Conservation (phyloP, 1,140 invertebrate genomes). For the Pristionchus pacificus region DNA sequence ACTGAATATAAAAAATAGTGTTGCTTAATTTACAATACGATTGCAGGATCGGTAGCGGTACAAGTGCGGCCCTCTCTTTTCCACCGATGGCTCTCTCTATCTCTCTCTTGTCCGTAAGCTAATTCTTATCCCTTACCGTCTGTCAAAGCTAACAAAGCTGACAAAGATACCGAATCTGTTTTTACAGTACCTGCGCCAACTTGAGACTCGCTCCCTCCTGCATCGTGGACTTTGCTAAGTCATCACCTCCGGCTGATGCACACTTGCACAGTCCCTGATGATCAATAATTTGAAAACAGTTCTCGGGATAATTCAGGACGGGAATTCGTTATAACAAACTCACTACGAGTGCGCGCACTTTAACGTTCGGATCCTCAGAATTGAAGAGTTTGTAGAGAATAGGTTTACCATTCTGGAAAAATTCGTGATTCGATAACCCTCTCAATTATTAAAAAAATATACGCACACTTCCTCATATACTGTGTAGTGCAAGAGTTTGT, state of each 20-base stretch:
- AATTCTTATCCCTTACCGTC: too few relatives aligned
- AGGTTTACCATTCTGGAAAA: conserved; percentile 72
- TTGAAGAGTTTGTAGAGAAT: conserved; percentile 90
- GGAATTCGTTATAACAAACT: conserved; percentile 2
- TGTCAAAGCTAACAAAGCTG: too few relatives aligned
- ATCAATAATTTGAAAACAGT: conserved; percentile 54
- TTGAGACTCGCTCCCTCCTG: conserved; percentile 89
- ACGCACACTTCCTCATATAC: not conserved
- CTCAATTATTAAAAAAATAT: not conserved
- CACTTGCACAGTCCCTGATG: conserved; percentile 86
- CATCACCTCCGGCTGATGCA: conserved; percentile 88
- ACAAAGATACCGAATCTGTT: too few relatives aligned
- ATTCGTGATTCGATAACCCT: too few relatives aligned
- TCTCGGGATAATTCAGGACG: not conserved
- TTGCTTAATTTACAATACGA: too few relatives aligned
- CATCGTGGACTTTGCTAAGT: conserved; percentile 86
- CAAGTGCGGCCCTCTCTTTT: too few relatives aligned
- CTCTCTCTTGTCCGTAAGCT: too few relatives aligned
- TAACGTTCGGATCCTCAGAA: conserved; percentile 82
- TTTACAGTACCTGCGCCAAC: conserved; percentile 82
- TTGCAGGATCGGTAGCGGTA: too few relatives aligned
- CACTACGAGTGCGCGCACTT: conserved; percentile 64
- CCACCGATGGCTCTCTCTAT: too few relatives aligned
- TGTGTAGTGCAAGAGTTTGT: not conserved
- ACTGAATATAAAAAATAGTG: too few relatives aligned